phyloP scores from a whole-genome alignment of 2,888 invertebrate species.

The Acleris laterana region DNA sequence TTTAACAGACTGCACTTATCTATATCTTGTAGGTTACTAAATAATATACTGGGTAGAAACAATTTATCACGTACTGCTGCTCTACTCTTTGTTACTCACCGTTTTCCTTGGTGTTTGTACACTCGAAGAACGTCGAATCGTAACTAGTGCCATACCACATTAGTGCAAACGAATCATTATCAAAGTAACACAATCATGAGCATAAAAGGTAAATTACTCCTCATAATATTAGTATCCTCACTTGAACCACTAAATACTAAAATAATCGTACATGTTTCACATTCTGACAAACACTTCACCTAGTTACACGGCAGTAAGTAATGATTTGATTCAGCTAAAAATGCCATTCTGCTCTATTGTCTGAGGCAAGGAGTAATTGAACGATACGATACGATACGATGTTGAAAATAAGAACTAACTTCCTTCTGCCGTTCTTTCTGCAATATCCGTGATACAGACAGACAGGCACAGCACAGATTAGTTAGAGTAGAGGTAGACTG shows the following conservation, averaged over 20 bases:
- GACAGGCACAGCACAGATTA: slow-evolving; percentile 2
- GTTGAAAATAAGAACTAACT: slow-evolving; percentile 38
- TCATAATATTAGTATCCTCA: slow-evolving; percentile 63
- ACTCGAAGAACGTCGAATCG: slow-evolving; percentile 81
- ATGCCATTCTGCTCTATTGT: slow-evolving; percentile 30
- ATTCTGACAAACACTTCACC: slow-evolving; percentile 32
- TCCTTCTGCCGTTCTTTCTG: slow-evolving; percentile 25
- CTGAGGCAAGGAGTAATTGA: slow-evolving; percentile 27
- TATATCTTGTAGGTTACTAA: slow-evolving; percentile 26
- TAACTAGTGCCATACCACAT: slow-evolving; percentile 83
- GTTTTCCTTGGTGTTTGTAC: slow-evolving; percentile 81
- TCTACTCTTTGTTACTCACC: slow-evolving; percentile 64
- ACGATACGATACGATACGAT: slow-evolving; percentile 35
- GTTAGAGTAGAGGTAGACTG: neutral
- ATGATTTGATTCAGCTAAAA: slow-evolving; percentile 15
- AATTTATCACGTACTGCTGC: slow-evolving; percentile 10
- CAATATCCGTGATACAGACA: slow-evolving; percentile 36
- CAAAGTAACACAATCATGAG: slow-evolving; percentile 77
- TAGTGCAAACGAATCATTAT: slow-evolving; percentile 75
- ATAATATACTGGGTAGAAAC: slow-evolving; percentile 23
- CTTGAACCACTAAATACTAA: slow-evolving; percentile 61
- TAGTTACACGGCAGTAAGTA: slow-evolving; percentile 20
- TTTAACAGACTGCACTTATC: slow-evolving; percentile 13
- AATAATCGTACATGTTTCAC: slow-evolving; percentile 45
- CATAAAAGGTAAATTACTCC: slow-evolving; percentile 71